Conservation (phyloP, 2,797 vertebrate genomes). For the Otolemur crassicaudatus region DNA sequence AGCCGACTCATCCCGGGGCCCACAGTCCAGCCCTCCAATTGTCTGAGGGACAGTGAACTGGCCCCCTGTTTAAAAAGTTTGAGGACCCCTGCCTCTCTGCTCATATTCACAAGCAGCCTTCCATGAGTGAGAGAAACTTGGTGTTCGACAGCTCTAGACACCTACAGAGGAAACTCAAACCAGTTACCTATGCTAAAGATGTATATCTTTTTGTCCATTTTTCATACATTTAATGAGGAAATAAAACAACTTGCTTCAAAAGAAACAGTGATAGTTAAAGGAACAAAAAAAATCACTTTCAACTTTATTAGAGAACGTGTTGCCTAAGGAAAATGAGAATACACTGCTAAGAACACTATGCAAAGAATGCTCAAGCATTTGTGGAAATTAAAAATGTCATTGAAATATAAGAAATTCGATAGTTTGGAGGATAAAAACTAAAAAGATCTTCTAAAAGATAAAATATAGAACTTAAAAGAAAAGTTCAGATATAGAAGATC, state of each 20-base stretch:
- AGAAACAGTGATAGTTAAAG: not conserved
- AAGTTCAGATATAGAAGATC: not conserved
- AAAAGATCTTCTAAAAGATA: constrained; percentile 37
- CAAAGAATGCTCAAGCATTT: not conserved
- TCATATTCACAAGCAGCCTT: not conserved
- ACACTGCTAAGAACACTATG: not conserved
- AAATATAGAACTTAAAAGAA: constrained; percentile 10
- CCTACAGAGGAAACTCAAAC: not conserved
- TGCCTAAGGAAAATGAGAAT: not conserved
- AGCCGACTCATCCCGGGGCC: no score
- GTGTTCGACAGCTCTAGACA: not conserved
- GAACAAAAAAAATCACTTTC: not conserved
- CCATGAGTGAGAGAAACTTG: not conserved
- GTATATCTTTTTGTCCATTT: not conserved
- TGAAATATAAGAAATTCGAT: not conserved
- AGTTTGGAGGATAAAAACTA: not conserved
- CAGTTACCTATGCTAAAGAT: not conserved
- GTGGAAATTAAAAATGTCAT: not conserved
- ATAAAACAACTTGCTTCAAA: not conserved
- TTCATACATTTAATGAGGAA: not conserved
- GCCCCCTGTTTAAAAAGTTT: no score
- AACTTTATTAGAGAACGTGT: not conserved
- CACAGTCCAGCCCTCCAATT: no score
- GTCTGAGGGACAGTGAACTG: no score
- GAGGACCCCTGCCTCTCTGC: not conserved